Base-by-base conservation (phyloP, 2,888 invertebrate species). In the Linhomoeus sp. region DNA sequence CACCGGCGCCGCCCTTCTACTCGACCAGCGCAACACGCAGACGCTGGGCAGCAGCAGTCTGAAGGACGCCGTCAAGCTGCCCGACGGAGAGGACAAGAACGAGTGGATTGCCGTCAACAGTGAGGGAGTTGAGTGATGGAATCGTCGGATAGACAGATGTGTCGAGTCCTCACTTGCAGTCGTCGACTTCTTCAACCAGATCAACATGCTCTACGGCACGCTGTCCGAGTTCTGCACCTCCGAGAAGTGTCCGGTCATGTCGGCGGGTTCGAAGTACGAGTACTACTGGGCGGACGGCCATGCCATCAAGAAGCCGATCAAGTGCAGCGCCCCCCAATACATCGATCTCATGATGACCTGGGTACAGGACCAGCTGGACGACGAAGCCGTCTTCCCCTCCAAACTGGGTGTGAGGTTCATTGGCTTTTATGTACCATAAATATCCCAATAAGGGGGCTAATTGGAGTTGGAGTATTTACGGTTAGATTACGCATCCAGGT, bases 71-170 rank as follows among this genome's bases (percentile, higher is more conserved):
- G 94, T 97, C 47, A 81, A 85, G 76, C 72, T 94, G 57, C 94
- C 94, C 1, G 92, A 92, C 68, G 94, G 97, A 36, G 97, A 99
- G 71, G 97, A 97, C 71, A 76, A 90, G 53, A 94, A 97, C 65
- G 97, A 99, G 74, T 97, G 97, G 97, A 87, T 99, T 39, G 97
- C 97, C 47, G 94, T 97, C 41, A 97, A 99, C 67, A 94, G 94
- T 88, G 70, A 41, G 41, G n/a, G n/a, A n/a, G n/a, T n/a, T n/a
- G n/a, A n/a, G n/a, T n/a, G n/a, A n/a, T n/a, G n/a, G n/a, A n/a
- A n/a, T 29, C 29, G 12, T 29, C 29, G 29, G 5, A 12, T 5
- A 29, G 12, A 9, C 12, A 29, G 12, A 29, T 29, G 5, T 12
- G 29, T 29, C 29, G 37, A 46, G n/a, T 47, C 19, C 52, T 50